A percentile compares a stretch with the other conserved stretches of the same genome.
phyloP scores from a whole-genome alignment of 1,140 invertebrate species.

The Penaeus indicus region DNA sequence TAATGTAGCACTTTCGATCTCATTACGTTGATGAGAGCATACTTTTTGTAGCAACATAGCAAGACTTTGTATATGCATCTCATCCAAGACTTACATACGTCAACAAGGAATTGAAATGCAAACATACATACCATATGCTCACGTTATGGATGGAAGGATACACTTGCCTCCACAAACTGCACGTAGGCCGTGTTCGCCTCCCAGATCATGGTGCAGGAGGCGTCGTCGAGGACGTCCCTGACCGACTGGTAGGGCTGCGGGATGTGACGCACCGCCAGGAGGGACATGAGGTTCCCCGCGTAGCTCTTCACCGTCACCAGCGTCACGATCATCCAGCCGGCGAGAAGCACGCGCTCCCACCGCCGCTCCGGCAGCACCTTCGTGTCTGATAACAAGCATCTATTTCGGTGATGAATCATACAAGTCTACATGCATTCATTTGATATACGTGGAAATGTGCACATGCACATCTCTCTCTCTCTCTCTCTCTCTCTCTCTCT shows the following conservation, averaged over 20 bases:
- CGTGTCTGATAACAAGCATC: background rate
- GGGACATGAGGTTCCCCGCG: background rate
- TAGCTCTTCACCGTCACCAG: background rate
- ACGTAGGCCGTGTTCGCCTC: background rate
- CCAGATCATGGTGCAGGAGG: constrained; percentile 6
- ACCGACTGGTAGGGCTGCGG: constrained; percentile 9
- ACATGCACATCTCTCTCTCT: too few species aligned
- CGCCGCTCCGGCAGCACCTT: background rate
- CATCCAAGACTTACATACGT: too few species aligned
- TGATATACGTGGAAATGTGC: too few species aligned
- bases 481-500: too few species aligned
- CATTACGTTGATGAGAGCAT: too few species aligned
- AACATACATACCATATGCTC: too few species aligned
- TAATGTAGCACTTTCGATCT: too few species aligned
- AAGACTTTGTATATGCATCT: too few species aligned
- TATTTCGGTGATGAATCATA: background rate
- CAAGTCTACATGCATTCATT: background rate
- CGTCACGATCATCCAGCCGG: background rate
- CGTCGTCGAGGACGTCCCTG: background rate
- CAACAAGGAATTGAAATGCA: too few species aligned
- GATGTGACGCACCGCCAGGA: constrained; percentile 15
- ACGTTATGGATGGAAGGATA: too few species aligned
- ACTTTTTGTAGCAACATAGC: too few species aligned
- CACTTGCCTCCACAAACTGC: background rate
- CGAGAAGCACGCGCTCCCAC: background rate